Conservation (phyloP, 2,113 vertebrate species). For the Mastomys coucha region DNA sequence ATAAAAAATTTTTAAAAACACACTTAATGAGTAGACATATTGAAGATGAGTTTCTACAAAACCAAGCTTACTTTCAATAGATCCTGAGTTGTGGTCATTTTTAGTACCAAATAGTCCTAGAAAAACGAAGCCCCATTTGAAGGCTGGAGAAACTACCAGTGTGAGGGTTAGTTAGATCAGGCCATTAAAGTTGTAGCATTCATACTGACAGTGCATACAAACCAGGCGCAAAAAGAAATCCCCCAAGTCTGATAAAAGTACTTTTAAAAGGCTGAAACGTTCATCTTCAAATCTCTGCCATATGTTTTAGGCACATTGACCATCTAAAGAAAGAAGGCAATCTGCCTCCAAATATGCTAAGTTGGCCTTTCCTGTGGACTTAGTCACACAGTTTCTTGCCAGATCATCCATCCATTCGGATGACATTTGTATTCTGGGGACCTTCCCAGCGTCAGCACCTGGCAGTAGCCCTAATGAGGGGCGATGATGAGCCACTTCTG, state of each 20-base stretch:
- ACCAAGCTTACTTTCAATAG: background rate
- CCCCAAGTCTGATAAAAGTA: background rate
- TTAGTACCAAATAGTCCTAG: background rate
- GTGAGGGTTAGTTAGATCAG: background rate
- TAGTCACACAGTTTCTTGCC: background rate
- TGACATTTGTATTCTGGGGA: background rate
- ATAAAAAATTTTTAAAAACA: too few relatives aligned
- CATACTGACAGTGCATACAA: background rate
- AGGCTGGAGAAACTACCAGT: background rate
- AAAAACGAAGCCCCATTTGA: constrained; percentile 40
- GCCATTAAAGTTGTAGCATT: constrained; percentile 23
- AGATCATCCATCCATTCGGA: background rate
- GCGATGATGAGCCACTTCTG: background rate
- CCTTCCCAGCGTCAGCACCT: background rate
- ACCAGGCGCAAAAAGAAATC: background rate
- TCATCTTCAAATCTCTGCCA: constrained; percentile 17
- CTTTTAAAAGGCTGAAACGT: constrained; percentile 32
- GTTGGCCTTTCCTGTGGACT: background rate
- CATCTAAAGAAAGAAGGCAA: constrained; percentile 48
- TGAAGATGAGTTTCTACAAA: background rate
- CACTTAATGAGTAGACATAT: background rate
- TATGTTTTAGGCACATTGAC: background rate
- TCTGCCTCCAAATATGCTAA: background rate
- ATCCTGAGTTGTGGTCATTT: background rate
- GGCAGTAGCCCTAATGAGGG: background rate